Evolutionary conservation across 2,888 invertebrate genomes (phyloP), one percentile per base, ranked within the genome.

Genomic region (Folsomia manolachei): DNA sequence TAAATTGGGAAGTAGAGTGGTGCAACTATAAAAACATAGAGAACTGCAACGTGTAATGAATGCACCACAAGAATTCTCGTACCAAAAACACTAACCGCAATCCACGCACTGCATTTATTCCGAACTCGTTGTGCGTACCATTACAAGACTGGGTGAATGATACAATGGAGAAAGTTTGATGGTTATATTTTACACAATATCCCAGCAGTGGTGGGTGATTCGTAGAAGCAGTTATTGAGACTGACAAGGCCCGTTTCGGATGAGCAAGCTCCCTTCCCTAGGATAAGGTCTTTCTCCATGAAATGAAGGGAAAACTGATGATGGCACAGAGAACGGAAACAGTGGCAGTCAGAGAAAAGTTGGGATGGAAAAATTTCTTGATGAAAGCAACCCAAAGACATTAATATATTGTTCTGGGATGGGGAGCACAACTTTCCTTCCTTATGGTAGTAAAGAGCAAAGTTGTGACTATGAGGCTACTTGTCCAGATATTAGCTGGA

Each of bases 351-450:
- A 39, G 39, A 39, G 39, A 39, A 39, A 56, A 56, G 56, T 56
- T 56, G 53, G 24, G 66, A 52, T n/a, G 51, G 67, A 67, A 68
- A 68, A 68, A 68, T 53, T 65, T 19, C 23, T 39, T 70, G 70
- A 65, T 71, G 67, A 62, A 71, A 71, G 64, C 51, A 61, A 56
- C 56, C 62, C 51, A 61, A 27, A 27, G 69, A 72, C 69, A 70
- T 64, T 69, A 69, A 69, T 69, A 68, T 68, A 72, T 72, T 63
- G 63, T 63, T 18, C 63, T 26, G 56, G 51, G 51, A 18, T 9
- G 18, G 21, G 56, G 21, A 56, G 21, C 56, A 56, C 56, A 56
- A 56, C 56, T 56, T 56, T 56, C 56, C 56, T 56, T 19, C 9
- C n/a, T n/a, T n/a, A n/a, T n/a, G n/a, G n/a, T n/a, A n/a, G n/a